A percentile compares a stretch with the other conserved stretches of the same genome.
Evolutionary conservation across 2,113 vertebrate genomes (phyloP).

Genomic region (Sapajus apella): DNA sequence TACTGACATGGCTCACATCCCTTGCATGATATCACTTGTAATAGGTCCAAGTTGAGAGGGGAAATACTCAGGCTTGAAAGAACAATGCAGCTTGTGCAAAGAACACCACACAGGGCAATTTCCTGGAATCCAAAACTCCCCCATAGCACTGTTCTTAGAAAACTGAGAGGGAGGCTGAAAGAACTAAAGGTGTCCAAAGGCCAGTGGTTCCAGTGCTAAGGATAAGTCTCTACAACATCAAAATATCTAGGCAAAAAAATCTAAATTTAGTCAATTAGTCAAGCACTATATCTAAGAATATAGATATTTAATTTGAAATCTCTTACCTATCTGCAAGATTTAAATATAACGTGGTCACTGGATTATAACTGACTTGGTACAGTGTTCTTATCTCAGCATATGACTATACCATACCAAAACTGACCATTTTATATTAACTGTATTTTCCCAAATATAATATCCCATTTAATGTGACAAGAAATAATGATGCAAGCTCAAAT

Average conservation of each 20-base stretch:
- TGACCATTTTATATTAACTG: not conserved
- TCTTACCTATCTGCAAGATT: conserved; percentile 4
- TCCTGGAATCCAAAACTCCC: not conserved
- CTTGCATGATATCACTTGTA: not conserved
- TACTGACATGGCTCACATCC: not conserved
- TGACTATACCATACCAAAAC: not conserved
- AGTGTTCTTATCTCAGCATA: not conserved
- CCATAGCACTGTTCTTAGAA: not conserved
- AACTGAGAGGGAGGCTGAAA: not conserved
- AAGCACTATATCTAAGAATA: not conserved
- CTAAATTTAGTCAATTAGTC: not conserved
- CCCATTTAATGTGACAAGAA: conserved; percentile 9
- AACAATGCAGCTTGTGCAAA: not conserved
- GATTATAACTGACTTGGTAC: not conserved
- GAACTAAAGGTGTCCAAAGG: not conserved
- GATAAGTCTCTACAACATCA: not conserved
- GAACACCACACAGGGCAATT: not conserved
- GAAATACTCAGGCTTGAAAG: not conserved
- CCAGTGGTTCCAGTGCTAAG: not conserved
- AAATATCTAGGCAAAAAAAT: conserved; percentile 3
- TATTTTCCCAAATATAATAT: conserved; percentile 1
- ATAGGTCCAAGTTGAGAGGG: not conserved
- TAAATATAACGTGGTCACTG: not conserved
- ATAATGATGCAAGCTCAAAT: not conserved
- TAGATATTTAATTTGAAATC: not conserved